Conservation (phyloP, 2,113 vertebrate species). For the Gadus macrocephalus region DNA sequence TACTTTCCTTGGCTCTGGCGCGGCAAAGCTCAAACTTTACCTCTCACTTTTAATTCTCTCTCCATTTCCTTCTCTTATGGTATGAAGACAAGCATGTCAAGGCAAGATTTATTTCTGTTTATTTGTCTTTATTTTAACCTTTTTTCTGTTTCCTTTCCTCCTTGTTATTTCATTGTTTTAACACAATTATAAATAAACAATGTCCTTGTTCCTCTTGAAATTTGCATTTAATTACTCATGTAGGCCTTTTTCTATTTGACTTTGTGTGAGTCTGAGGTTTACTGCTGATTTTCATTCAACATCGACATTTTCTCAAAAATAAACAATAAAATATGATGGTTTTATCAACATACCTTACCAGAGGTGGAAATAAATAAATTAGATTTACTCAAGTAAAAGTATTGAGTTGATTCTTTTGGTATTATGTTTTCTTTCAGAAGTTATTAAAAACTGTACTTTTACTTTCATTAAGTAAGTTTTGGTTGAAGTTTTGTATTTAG, state of each 20-base stretch:
- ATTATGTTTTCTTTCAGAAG: no score
- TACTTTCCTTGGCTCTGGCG: conserved; percentile 7
- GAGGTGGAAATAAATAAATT: no score
- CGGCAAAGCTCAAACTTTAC: not conserved
- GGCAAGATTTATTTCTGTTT: conserved; percentile 39
- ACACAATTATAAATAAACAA: conserved; percentile 52
- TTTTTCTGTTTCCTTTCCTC: conserved; percentile 41
- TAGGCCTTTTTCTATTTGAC: not conserved
- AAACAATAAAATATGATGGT: no score
- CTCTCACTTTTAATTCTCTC: conserved; percentile 1
- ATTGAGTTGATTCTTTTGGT: no score
- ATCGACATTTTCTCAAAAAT: no score
- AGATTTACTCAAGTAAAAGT: no score
- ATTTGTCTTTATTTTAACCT: conserved; percentile 44
- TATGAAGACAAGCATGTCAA: conserved; percentile 33
- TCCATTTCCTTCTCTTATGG: conserved; percentile 11
- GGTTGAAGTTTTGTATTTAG: no score
- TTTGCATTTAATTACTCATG: not conserved
- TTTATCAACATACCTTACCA: no score
- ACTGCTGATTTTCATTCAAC: no score
- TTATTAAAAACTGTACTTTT: no score
- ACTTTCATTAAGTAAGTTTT: no score
- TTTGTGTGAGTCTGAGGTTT: conserved; percentile 4
- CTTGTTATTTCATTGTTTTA: conserved; percentile 60
- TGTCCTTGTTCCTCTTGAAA: conserved; percentile 35